A percentile compares a stretch with the other conserved stretches of the same genome.
Conservation (phyloP, 2,888 invertebrate species). For the Cactoblastis cactorum region DNA sequence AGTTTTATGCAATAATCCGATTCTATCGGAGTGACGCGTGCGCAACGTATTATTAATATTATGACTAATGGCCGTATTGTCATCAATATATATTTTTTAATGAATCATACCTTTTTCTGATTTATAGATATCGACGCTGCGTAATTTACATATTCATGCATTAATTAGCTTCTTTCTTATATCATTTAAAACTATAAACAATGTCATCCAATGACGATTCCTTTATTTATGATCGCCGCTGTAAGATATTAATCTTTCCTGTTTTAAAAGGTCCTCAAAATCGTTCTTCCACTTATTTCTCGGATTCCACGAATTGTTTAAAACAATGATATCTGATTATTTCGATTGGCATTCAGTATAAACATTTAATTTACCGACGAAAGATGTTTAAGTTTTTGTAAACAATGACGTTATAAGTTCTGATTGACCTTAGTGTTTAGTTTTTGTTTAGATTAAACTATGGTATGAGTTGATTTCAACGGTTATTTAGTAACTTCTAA, state of each 20-base stretch:
- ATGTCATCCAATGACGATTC: background rate
- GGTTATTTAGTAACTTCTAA: background rate
- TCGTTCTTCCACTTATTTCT: constrained; percentile 11
- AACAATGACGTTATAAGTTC: constrained; percentile 18
- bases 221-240: background rate
- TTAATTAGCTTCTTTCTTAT: background rate
- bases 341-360: constrained; percentile 16
- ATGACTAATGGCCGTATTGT: constrained; percentile 14
- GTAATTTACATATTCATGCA: background rate
- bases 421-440: constrained; percentile 2
- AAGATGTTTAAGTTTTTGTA: constrained; percentile 16
- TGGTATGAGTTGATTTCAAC: no score
- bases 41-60: constrained; percentile 17
- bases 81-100: background rate
- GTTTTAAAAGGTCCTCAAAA: constrained; percentile 12
- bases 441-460: background rate
- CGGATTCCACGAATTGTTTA: constrained; percentile 9
- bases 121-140: no score
- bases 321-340: constrained; percentile 15
- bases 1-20: constrained; percentile 19
- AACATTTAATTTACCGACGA: constrained; percentile 16
- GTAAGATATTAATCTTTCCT: background rate
- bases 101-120: background rate
- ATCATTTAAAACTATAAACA: background rate
- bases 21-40: constrained; percentile 23